Base-by-base conservation (phyloP, 2,888 invertebrate genomes). In the Dyspetes luteomarginatus region DNA sequence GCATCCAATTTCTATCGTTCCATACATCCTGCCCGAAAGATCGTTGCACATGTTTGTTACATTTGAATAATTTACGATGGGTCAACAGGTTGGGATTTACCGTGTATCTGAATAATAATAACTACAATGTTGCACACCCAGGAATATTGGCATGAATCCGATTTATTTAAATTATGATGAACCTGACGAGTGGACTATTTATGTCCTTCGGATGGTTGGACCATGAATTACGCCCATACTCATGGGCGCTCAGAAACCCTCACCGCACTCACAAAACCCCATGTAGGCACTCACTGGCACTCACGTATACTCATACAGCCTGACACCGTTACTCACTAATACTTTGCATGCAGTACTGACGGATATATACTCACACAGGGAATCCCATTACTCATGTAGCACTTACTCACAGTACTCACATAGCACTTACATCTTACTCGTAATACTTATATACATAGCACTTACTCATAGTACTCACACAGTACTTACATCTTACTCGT, bases 31-130 rank as follows among this genome's bases (percentile, higher is more conserved):
- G 30, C 9, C 19, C 12, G 30, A 69, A 48, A 65, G 55, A 71
- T 65, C 48, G 48, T 58, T 22, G 12, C 26, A 15, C 62, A 12
- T 24, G 55, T 77, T 50, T 60, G 64, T 65, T 41, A 65, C 64
- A 48, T 72, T 67, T 78, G 65, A 78, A 78, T 78, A 78, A 78
- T 67, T 60, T 50, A 72, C 58, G 56, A 17, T 19, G 41, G 28
- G 71, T 72, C 78, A 78, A 78, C 78, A 72, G 78, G 78, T 72
- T 62, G 68, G n/a, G n/a, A n/a, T n/a, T n/a, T 41, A 15, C 22
- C 22, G 55, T n/a, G 24, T n/a, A 55, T 24, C 55, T 52, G 15
- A 15, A 68, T n/a, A n/a, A 15, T 4, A 7, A 24, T 55, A 24
- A 7, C n/a, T 26, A 41, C 55, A 26, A 17, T 0, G 36, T 36